Evolutionary conservation across 2,113 vertebrate species (phyloP), one percentile per base, ranked within the genome.

Genomic region (Corydoras maculifer): DNA sequence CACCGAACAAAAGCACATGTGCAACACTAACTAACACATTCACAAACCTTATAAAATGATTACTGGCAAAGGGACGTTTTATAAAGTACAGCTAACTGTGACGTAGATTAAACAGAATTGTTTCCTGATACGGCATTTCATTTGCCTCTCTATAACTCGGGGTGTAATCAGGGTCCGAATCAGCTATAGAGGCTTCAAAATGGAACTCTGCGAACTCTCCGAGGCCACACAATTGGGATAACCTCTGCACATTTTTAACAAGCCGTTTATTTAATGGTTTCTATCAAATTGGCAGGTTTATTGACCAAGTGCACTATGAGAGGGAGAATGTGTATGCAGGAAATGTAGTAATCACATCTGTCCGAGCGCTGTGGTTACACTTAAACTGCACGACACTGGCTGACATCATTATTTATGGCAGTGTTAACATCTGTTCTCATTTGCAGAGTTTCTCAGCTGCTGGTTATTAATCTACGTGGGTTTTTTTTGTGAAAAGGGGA

Each of bases 381-480:
- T 61, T 30, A 55, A 61, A 55, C 49, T 53, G 18, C 51, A 58
- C 43, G 51, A 58, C 31, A 18, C 51, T 58, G 78, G 69, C 60
- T 65, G 53, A 60, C 48, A 7, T 76, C 54, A 30, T 66, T 79
- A 69, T 61, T 69, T 62, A 29, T 69, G n/a, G 10, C 31, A 35
- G 55, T 60, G 30, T 32, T 35, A 51, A 5, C 50, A n/a, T 59
- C n/a, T 62, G 13, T 53, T 66, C 13, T 62, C 18, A 53, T 76
- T 70, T 70, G 75, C 73, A 58, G 58, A 80, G 55, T 58, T 72
- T 61, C 77, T 81, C 69, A 78, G 72, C 65, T 58, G 25, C 65
- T 55, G 9, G 61, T 63, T 80, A 70, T 71, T 70, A 78, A 64
- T 69, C 68, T 73, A 25, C 43, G 59, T 78, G 53, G 18, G 18